These are phyloP conservation scores for Drosophila eohydei DNA, from an alignment of 2,888 invertebrate species.

Conservation along the genomic window DNA sequence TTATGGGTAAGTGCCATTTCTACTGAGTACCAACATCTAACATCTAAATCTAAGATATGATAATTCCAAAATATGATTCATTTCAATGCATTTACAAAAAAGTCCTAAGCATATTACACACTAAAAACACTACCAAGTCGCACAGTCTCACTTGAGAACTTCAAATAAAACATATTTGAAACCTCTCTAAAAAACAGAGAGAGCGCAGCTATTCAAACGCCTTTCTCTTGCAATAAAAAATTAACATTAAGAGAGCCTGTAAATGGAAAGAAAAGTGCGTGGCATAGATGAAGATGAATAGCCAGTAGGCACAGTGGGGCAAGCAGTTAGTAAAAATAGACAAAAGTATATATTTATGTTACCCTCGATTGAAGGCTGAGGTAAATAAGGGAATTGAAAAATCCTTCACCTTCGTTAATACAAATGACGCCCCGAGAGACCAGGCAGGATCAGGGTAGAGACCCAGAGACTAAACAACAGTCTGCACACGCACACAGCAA, in stretches of 20 bases:
- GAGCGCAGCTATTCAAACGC: not conserved
- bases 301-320: slow-evolving; percentile 41
- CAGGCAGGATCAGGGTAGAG: slow-evolving; percentile 13
- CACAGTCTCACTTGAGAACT: not conserved
- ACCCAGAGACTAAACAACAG: slow-evolving; percentile 35
- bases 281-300: slow-evolving; percentile 65
- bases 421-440: slow-evolving; percentile 83
- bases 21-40: too few species aligned
- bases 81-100: not conserved
- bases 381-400: slow-evolving; percentile 70
- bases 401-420: slow-evolving; percentile 82
- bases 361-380: not conserved
- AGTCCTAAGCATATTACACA: not conserved
- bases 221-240: slow-evolving; percentile 65
- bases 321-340: slow-evolving; percentile 8
- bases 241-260: slow-evolving; percentile 40
- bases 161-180: not conserved
- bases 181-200: not conserved
- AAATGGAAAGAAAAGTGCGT: slow-evolving; percentile 66
- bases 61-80: not conserved
- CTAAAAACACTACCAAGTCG: not conserved
- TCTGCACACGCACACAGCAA: slow-evolving; percentile 53
- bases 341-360: slow-evolving; percentile 15
- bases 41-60: too few species aligned
- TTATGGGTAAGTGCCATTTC: too few species aligned